Evolutionary conservation across 1,140 invertebrate species (phyloP).

Genomic region (Heterodera schachtii): DNA sequence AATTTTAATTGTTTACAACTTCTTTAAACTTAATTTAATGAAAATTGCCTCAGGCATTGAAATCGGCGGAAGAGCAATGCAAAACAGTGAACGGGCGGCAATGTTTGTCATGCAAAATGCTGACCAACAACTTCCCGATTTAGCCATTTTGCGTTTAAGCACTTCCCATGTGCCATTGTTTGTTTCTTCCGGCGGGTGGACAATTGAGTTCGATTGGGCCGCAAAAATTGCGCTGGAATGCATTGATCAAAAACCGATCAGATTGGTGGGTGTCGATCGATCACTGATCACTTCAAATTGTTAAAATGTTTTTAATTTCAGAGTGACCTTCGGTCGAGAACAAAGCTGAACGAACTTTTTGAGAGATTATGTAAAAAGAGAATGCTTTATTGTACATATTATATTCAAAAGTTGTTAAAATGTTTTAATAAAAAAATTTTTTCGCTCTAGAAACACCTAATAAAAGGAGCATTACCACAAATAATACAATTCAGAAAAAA

Average conservation of each 20-base stretch:
- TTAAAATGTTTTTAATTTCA: conserved; percentile 7
- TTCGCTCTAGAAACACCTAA: too few relatives aligned
- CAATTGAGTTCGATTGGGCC: conserved; percentile 8
- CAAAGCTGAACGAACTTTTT: conserved; percentile 22
- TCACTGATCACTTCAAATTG: too few relatives aligned
- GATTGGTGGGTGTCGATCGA: neutral
- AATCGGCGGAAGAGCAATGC: neutral
- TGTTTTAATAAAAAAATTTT: too few relatives aligned
- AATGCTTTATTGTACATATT: too few relatives aligned
- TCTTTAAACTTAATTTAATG: too few relatives aligned
- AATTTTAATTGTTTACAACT: too few relatives aligned
- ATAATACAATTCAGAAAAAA: too few relatives aligned
- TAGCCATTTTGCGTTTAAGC: conserved; percentile 11
- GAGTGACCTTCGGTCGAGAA: conserved; percentile 35
- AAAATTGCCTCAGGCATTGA: neutral
- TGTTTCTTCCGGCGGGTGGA: conserved; percentile 28
- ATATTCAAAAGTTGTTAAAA: too few relatives aligned
- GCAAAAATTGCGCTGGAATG: conserved; percentile 21
- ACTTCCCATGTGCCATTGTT: conserved; percentile 9
- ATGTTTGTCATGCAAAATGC: neutral
- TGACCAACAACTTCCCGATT: conserved; percentile 7
- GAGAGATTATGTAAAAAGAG: neutral
- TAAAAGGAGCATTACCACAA: too few relatives aligned
- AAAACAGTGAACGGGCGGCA: neutral
- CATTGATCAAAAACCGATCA: conserved; percentile 10